Evolutionary conservation across 2,797 vertebrate species (phyloP).

Genomic region (Coccyzus lansbergi): DNA sequence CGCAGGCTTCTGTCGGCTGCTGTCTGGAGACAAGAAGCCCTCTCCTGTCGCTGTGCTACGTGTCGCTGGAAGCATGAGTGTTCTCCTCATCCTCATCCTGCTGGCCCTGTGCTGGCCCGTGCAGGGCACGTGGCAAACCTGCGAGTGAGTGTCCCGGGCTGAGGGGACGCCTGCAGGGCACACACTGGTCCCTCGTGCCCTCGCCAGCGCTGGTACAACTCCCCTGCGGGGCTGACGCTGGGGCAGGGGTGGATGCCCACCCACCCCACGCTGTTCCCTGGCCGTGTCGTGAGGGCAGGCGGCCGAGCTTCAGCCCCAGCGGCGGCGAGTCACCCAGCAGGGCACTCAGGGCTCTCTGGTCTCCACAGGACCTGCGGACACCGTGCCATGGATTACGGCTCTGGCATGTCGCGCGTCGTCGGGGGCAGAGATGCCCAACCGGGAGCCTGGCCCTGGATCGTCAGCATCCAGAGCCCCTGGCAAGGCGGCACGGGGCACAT

Average conservation of each 20-base stretch:
- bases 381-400: background rate
- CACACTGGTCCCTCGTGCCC: background rate
- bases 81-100: background rate
- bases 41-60: conserved; percentile 81
- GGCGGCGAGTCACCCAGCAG: too few species aligned
- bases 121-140: background rate
- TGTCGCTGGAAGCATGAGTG: conserved; percentile 59
- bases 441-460: conserved; percentile 65
- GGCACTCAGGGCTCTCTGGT: background rate
- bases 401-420: fast-evolving
- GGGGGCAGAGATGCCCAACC: background rate
- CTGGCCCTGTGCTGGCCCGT: background rate
- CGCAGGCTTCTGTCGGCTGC: too few species aligned
- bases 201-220: background rate
- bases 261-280: too few species aligned
- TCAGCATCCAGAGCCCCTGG: conserved; percentile 52
- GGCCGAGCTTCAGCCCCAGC: too few species aligned
- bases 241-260: too few species aligned
- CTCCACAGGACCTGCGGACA: background rate
- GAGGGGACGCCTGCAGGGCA: background rate
- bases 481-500: background rate
- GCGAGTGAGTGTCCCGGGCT: background rate
- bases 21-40: conserved; percentile 77
- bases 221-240: background rate
- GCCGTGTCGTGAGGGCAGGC: too few species aligned